Conservation (phyloP, 2,113 vertebrate genomes). For the Emydocephalus ijimae region DNA sequence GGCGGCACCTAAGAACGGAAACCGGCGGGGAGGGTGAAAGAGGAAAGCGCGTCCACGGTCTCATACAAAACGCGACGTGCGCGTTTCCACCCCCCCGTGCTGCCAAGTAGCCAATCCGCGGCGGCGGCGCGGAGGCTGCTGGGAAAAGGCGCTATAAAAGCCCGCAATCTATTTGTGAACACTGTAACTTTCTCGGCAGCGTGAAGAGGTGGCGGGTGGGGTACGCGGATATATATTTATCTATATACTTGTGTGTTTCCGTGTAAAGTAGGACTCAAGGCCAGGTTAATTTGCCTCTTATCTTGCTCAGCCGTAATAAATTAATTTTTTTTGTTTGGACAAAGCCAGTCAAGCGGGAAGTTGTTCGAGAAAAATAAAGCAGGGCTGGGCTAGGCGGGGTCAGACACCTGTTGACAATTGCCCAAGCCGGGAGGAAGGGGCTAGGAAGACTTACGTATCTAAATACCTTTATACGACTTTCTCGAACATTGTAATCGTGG, state of each 20-base stretch:
- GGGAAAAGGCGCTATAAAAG: slow-evolving; percentile 33
- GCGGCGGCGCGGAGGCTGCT: neutral
- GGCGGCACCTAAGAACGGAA: slow-evolving; percentile 18
- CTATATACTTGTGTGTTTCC: neutral
- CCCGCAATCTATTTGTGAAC: slow-evolving; percentile 22
- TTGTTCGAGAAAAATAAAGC: neutral
- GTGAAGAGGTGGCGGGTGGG: neutral
- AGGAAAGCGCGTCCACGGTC: slow-evolving; percentile 21
- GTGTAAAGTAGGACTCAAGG: neutral
- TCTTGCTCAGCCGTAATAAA: neutral
- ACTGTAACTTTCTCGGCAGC: neutral
- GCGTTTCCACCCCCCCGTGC: slow-evolving; percentile 7
- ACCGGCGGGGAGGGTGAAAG: slow-evolving; percentile 15
- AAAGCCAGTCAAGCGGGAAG: neutral
- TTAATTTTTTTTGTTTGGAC: neutral
- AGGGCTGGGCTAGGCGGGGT: neutral
- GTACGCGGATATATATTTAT: neutral
- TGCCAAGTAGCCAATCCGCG: neutral
- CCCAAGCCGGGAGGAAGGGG: neutral
- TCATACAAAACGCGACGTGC: slow-evolving; percentile 21
- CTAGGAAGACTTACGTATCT: neutral
- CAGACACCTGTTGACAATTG: neutral
- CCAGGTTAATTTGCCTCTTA: neutral
- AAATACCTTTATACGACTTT: neutral
- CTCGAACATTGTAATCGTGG: neutral